Percentiles rank a stretch among this genome's conserved stretches.
Evolutionary conservation across 2,888 invertebrate species (phyloP).

Genomic region (Galerucella calmariensis): DNA sequence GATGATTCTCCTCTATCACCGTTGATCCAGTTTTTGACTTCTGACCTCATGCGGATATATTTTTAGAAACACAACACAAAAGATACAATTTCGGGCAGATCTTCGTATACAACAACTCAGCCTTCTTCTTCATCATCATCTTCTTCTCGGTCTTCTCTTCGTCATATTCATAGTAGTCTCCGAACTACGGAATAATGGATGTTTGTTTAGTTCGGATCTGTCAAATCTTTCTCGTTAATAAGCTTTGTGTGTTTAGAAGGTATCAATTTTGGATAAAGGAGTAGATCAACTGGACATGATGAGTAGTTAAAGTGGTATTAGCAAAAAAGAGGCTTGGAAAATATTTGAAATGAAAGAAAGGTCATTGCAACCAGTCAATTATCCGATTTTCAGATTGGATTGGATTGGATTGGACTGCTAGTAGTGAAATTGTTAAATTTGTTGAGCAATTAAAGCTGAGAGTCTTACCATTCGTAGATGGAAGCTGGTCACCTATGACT

Average conservation of each 20-base stretch:
- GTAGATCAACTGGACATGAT: slow-evolving; percentile 4
- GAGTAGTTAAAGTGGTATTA: slow-evolving; percentile 15
- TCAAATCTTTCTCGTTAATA: slow-evolving; percentile 39
- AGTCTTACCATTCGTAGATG: too few relatives aligned
- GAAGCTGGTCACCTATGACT: too few relatives aligned
- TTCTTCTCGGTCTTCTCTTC: slow-evolving; percentile 18
- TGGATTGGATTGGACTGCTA: too few relatives aligned
- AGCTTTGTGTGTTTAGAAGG: slow-evolving; percentile 27
- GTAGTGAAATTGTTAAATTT: too few relatives aligned
- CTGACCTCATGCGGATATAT: slow-evolving; percentile 32
- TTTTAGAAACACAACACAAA: slow-evolving; percentile 13
- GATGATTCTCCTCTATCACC: slow-evolving; percentile 27
- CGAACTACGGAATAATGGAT: slow-evolving; percentile 25
- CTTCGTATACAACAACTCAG: neutral
- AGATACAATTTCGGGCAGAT: slow-evolving; percentile 10
- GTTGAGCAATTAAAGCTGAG: too few relatives aligned
- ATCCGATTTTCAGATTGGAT: too few relatives aligned
- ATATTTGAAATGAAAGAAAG: too few relatives aligned
- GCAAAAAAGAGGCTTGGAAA: too few relatives aligned
- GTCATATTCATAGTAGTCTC: neutral
- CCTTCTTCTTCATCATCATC: slow-evolving; percentile 22
- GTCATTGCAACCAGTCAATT: too few relatives aligned
- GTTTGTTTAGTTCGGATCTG: slow-evolving; percentile 35
- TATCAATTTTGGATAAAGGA: slow-evolving; percentile 10
- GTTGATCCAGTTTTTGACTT: slow-evolving; percentile 39